Conservation (phyloP, 1,140 invertebrate genomes). For the Drosophila repleta region DNA sequence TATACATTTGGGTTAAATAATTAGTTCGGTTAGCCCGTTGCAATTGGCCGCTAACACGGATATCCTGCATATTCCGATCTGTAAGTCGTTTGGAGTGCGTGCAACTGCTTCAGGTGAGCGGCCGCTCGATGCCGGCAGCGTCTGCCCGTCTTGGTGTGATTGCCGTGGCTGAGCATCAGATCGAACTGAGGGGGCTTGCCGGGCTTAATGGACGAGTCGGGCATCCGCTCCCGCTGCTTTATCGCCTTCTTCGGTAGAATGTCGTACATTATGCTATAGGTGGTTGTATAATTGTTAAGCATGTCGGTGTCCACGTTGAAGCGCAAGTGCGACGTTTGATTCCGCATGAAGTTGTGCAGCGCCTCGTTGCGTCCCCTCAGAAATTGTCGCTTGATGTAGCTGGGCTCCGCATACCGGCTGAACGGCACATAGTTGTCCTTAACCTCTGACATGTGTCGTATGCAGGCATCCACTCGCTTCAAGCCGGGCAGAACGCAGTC, state of each 20-base stretch:
- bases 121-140: not conserved
- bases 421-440: not conserved
- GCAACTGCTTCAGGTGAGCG: not conserved
- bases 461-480: conserved; percentile 4
- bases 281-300: conserved; percentile 26
- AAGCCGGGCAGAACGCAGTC: conserved; percentile 34
- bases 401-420: not conserved
- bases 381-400: conserved; percentile 5
- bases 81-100: conserved; percentile 27
- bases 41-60: not conserved
- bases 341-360: conserved; percentile 8
- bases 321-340: conserved; percentile 11
- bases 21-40: not conserved
- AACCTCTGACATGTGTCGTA: not conserved
- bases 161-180: conserved; percentile 33
- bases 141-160: conserved; percentile 16
- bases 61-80: not conserved
- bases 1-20: not conserved
- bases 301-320: conserved; percentile 10
- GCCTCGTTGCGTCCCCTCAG: not conserved
- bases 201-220: not conserved
- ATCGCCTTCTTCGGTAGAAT: conserved; percentile 5
- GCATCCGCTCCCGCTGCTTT: not conserved
- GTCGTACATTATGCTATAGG: conserved; percentile 24
- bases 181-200: conserved; percentile 1